These are phyloP conservation scores for Dicrostonyx torquatus DNA, from an alignment of 2,797 vertebrate genomes.

Conservation along the genomic window DNA sequence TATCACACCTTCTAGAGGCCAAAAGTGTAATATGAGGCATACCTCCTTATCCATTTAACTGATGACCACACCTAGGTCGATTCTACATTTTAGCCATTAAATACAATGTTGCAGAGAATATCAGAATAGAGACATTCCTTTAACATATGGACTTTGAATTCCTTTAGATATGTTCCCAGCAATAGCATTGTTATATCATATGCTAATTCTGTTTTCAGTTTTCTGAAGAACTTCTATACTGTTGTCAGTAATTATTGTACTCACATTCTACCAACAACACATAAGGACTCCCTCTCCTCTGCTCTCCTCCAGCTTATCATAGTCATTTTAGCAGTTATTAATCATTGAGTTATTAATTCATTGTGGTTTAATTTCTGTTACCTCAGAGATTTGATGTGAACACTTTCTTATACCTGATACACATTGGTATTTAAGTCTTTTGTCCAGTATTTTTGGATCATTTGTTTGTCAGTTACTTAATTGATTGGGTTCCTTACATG, in stretches of 20 bases:
- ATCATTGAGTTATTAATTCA: background rate
- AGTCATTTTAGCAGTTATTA: background rate
- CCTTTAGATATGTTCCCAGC: background rate
- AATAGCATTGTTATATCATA: background rate
- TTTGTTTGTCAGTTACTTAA: background rate
- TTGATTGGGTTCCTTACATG: background rate
- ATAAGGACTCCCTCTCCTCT: background rate
- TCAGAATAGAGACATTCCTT: background rate
- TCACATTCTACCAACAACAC: background rate
- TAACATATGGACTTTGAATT: background rate
- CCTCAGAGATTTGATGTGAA: background rate
- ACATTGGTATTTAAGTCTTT: background rate
- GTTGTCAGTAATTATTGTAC: background rate
- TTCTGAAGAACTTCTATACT: background rate
- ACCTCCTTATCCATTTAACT: background rate
- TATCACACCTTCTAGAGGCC: background rate
- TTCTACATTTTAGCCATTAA: background rate
- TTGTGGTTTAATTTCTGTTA: background rate
- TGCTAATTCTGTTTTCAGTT: background rate
- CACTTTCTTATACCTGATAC: background rate
- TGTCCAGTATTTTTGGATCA: background rate
- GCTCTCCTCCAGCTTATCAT: background rate
- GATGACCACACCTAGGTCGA: background rate
- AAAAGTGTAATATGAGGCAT: background rate
- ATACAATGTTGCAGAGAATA: background rate